Conservation (phyloP, 1,140 invertebrate species). For the Aphelenchoides besseyi region DNA sequence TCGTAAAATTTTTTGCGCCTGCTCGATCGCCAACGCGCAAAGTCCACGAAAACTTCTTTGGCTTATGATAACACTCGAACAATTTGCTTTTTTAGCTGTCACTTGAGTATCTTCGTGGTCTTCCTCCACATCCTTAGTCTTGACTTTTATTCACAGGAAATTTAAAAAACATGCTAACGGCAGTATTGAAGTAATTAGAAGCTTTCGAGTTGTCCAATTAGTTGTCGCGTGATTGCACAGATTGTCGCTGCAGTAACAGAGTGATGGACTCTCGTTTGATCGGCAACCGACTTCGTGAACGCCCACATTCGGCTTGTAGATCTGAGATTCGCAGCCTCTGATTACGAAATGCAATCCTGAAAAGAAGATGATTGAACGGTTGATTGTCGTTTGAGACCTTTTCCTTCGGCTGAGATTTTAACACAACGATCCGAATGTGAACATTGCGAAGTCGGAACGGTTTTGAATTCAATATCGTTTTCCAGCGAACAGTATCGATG, state of each 20-base stretch:
- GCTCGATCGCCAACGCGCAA: no score
- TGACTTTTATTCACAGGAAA: no score
- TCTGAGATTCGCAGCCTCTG: conserved; percentile 31
- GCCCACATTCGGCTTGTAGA: conserved; percentile 35
- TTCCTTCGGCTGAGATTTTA: conserved; percentile 26
- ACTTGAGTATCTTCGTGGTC: no score
- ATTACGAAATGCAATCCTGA: conserved; percentile 32
- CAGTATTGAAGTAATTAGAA: no score
- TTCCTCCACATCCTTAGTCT: no score
- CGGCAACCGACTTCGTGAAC: conserved; percentile 27
- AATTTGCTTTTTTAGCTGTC: no score
- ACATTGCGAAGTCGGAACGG: conserved; percentile 31
- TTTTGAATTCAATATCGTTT: conserved; percentile 29
- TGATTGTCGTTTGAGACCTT: conserved; percentile 18
- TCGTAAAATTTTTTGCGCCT: no score
- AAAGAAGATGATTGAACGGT: conserved; percentile 14
- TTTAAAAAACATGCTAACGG: no score
- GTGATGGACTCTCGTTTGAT: conserved; percentile 24
- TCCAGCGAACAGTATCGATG: conserved; percentile 31
- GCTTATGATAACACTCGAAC: no score
- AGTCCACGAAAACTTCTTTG: no score
- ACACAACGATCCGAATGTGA: conserved; percentile 17
- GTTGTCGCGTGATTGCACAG: conserved; percentile 30
- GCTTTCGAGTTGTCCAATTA: no score
- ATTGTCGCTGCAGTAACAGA: conserved; percentile 35